A percentile compares a stretch with the other conserved stretches of the same genome.
phyloP scores from a whole-genome alignment of 2,113 vertebrate genomes.

The Pipra filicauda region DNA sequence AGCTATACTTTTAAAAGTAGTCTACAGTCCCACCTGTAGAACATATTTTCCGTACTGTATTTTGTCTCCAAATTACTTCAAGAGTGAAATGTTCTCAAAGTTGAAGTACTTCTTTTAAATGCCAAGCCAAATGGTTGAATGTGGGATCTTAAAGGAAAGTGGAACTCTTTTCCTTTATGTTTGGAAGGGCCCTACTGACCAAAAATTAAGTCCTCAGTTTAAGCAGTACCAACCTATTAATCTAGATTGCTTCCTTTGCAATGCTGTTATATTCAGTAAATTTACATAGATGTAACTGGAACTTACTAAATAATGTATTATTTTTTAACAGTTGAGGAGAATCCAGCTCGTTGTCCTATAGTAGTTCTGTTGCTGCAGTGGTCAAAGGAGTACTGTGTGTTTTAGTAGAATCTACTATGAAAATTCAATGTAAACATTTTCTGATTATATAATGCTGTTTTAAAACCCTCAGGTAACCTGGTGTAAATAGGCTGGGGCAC shows the following conservation, averaged over 20 bases:
- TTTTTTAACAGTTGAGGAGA: background rate
- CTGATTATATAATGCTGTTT: background rate
- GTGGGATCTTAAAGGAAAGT: background rate
- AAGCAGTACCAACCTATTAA: background rate
- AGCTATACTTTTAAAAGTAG: background rate
- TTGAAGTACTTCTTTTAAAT: background rate
- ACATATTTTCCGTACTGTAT: background rate
- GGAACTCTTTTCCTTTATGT: background rate
- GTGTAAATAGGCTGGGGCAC: background rate
- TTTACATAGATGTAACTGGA: background rate
- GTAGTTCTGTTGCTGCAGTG: background rate
- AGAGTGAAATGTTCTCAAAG: background rate
- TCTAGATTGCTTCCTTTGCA: background rate
- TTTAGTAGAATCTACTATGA: background rate
- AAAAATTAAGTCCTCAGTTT: background rate
- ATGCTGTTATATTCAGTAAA: background rate
- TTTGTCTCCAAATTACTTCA: background rate
- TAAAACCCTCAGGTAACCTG: background rate
- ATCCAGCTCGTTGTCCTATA: background rate
- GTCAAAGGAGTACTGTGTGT: background rate
- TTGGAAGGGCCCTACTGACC: background rate
- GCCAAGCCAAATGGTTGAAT: background rate
- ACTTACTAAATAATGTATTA: background rate
- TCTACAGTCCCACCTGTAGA: background rate
- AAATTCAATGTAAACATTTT: background rate